A percentile compares a stretch with the other conserved stretches of the same genome.
Conservation (phyloP, 2,888 invertebrate genomes). For the Himalopsyche kuldschensis region DNA sequence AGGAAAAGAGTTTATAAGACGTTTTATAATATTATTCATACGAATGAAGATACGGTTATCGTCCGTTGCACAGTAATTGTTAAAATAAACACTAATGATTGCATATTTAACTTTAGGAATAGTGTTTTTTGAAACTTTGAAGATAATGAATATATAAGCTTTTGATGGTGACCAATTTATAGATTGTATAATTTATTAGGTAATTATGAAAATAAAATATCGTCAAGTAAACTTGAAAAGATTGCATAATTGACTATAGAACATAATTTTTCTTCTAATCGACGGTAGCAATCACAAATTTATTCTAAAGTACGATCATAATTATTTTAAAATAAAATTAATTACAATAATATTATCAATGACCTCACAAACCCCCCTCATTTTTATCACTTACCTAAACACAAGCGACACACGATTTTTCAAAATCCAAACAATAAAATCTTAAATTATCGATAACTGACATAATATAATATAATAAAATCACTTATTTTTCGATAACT, state of each 20-base stretch:
- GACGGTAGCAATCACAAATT: background rate
- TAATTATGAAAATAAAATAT: no score
- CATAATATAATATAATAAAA: conserved; percentile 33
- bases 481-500: conserved; percentile 35
- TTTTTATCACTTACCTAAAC: background rate
- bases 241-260: background rate
- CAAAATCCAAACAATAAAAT: background rate
- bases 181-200: no score
- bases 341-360: background rate
- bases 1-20: no score
- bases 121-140: no score
- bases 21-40: no score
- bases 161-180: no score
- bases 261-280: background rate
- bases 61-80: no score
- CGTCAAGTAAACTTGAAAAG: no score
- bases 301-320: background rate
- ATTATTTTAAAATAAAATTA: background rate
- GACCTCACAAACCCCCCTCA: background rate
- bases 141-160: no score
- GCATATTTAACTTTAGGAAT: no score
- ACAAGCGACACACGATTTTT: background rate
- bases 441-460: conserved; percentile 16
- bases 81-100: no score
- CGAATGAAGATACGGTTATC: no score